Evolutionary conservation across 1,140 invertebrate genomes (phyloP).

Genomic region (Triops cancriformis): DNA sequence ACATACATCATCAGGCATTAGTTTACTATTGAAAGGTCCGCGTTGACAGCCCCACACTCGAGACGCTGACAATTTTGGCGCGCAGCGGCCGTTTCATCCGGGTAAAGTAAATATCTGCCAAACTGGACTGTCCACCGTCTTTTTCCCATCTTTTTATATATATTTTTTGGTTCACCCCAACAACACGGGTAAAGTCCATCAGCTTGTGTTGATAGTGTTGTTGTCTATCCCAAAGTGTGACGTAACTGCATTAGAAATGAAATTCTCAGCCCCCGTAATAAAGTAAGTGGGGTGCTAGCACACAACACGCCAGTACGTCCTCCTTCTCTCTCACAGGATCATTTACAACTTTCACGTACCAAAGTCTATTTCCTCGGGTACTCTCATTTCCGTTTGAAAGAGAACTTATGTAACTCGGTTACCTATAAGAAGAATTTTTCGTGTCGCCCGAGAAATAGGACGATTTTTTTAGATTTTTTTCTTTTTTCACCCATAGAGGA

Average conservation of each 20-base stretch:
- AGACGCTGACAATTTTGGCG: not conserved
- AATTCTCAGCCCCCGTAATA: not conserved
- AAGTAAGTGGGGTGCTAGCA: not conserved
- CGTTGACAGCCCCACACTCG: not conserved
- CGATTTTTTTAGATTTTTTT: too few relatives aligned
- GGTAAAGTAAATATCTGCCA: not conserved
- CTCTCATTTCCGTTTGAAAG: not conserved
- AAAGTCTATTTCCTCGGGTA: not conserved
- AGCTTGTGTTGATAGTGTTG: too few relatives aligned
- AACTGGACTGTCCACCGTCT: not conserved
- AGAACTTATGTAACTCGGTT: not conserved
- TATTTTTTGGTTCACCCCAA: not conserved
- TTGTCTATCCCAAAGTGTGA: not conserved
- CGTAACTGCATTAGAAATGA: not conserved
- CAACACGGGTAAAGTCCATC: too few relatives aligned
- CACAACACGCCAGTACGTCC: not conserved
- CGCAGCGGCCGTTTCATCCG: too few relatives aligned
- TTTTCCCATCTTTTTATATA: not conserved
- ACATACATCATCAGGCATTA: constrained; percentile 6
- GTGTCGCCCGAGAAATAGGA: too few relatives aligned
- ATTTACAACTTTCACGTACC: constrained; percentile 6
- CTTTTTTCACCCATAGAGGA: too few relatives aligned
- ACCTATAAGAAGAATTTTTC: not conserved
- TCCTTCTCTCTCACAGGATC: not conserved
- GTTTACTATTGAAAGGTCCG: not conserved